Conservation (phyloP, 2,797 vertebrate genomes). For the Artibeus jamaicensis region DNA sequence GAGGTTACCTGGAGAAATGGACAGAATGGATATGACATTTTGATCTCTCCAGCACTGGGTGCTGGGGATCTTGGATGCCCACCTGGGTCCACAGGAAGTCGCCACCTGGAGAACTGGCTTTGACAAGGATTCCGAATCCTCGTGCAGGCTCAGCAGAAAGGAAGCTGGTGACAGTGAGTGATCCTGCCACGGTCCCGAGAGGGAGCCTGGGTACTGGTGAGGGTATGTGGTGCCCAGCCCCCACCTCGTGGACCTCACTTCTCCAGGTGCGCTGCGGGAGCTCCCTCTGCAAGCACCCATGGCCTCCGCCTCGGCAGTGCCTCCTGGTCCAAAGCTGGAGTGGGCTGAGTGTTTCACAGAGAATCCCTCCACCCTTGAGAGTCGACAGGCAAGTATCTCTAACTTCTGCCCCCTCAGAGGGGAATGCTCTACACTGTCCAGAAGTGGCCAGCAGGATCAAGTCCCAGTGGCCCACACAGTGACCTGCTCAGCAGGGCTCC, state of each 20-base stretch:
- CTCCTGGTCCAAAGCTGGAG: background rate
- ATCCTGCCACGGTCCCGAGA: background rate
- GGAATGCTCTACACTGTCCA: background rate
- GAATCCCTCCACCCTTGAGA: background rate
- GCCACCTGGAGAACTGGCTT: background rate
- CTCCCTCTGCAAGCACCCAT: background rate
- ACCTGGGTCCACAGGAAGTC: background rate
- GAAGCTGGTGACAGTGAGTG: background rate
- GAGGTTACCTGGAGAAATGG: background rate
- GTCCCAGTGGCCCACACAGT: background rate
- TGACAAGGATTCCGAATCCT: background rate
- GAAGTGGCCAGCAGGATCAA: background rate
- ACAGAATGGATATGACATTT: background rate
- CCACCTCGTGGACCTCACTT: background rate
- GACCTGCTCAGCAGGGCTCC: background rate
- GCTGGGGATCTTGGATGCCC: background rate
- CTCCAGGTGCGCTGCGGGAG: background rate
- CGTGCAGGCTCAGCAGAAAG: background rate
- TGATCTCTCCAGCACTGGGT: background rate
- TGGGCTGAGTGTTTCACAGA: background rate
- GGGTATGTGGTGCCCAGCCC: background rate
- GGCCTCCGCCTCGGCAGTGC: background rate
- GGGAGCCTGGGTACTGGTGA: background rate
- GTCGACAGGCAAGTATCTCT: background rate
- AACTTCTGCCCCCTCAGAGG: rapidly evolving